These are phyloP conservation scores for Drosophila affinis DNA, from an alignment of 2,888 invertebrate genomes.

Conservation along the genomic window DNA sequence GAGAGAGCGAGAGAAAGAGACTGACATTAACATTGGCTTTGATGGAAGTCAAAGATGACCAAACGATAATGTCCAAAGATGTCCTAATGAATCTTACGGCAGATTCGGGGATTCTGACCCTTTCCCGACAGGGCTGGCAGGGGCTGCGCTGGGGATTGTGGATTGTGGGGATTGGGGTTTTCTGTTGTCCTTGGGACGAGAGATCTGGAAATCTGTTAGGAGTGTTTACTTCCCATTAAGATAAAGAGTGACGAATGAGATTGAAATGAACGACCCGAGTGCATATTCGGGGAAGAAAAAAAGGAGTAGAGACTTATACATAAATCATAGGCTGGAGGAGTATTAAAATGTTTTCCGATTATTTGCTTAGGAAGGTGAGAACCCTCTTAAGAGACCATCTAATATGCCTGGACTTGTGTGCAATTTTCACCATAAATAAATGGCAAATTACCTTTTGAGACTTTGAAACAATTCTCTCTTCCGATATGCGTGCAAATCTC, in stretches of 20 bases:
- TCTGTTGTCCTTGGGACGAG: slow-evolving; percentile 22
- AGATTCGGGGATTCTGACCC: slow-evolving; percentile 5
- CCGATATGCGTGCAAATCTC: slow-evolving; percentile 2
- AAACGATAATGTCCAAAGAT: slow-evolving; percentile 64
- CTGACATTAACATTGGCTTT: slow-evolving; percentile 68
- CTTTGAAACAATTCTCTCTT: not conserved
- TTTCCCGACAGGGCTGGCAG: slow-evolving; percentile 18
- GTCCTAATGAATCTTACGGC: slow-evolving; percentile 65
- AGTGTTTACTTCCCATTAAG: slow-evolving; percentile 21
- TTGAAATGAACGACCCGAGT: slow-evolving; percentile 8
- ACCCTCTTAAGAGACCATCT: no score
- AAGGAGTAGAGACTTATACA: not conserved
- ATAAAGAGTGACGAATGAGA: slow-evolving; percentile 31
- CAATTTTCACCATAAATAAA: not conserved
- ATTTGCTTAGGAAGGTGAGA: no score
- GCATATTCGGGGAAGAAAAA: not conserved
- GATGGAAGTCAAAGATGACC: slow-evolving; percentile 72
- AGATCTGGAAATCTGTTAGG: slow-evolving; percentile 22
- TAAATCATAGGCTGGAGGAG: not conserved
- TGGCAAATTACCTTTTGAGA: slow-evolving; percentile 3
- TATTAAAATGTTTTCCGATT: no score
- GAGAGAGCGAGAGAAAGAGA: not conserved
- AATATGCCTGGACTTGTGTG: no score
- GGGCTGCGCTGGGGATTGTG: slow-evolving; percentile 25
- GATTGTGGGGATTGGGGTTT: slow-evolving; percentile 28